phyloP scores from a whole-genome alignment of 1,140 invertebrate species.

The Monomorium pharaonis region DNA sequence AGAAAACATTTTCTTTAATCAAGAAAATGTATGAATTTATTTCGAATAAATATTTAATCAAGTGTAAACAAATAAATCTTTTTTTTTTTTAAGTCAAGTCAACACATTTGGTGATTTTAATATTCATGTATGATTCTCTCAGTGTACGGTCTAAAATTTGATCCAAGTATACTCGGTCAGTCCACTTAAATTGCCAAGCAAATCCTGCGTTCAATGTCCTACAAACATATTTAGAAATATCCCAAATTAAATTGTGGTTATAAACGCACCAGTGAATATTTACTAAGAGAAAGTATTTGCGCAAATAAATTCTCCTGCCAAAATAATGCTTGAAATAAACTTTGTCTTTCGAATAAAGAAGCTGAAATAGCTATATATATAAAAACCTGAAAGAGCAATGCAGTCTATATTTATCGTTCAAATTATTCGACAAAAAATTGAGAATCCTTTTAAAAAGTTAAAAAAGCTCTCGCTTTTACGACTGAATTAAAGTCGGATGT shows the following conservation, averaged over 20 bases:
- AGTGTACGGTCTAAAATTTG: constrained; percentile 12
- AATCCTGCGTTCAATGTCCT: constrained; percentile 5
- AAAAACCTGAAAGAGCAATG: not conserved
- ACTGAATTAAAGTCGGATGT: constrained; percentile 19
- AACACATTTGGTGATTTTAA: too few species aligned
- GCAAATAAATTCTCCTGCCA: constrained; percentile 1
- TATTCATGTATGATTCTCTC: too few species aligned
- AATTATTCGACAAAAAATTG: not conserved
- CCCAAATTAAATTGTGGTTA: not conserved
- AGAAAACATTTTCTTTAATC: too few species aligned
- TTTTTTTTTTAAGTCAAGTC: too few species aligned
- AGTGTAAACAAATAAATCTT: too few species aligned
- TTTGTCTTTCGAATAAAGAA: not conserved
- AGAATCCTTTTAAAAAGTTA: not conserved
- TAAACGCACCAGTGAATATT: not conserved
- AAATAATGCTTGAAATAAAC: not conserved
- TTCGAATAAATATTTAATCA: too few species aligned
- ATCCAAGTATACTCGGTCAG: not conserved
- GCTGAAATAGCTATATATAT: too few species aligned
- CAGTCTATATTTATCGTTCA: not conserved
- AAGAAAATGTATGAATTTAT: too few species aligned
- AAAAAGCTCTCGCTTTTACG: constrained; percentile 7
- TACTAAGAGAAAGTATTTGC: not conserved
- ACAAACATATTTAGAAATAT: not conserved
- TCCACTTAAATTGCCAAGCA: not conserved